Conservation (phyloP, 2,797 vertebrate species). For the Cynopterus sphinx region DNA sequence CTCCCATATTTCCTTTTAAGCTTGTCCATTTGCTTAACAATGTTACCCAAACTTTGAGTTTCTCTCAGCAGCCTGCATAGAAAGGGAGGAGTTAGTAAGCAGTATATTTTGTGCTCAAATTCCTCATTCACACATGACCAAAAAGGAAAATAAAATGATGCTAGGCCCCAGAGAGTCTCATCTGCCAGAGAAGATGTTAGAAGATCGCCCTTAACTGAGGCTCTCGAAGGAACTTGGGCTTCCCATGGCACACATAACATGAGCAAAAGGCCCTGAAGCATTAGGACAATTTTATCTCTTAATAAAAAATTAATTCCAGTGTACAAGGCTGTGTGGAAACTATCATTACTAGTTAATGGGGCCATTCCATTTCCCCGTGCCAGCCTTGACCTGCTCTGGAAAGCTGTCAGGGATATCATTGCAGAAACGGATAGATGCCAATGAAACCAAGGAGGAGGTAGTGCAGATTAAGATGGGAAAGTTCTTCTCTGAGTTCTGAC, state of each 20-base stretch:
- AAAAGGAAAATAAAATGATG: background rate
- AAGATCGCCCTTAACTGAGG: conserved; percentile 49
- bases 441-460: background rate
- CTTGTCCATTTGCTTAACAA: background rate
- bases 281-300: conserved; percentile 50
- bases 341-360: background rate
- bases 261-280: background rate
- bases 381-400: background rate
- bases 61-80: background rate
- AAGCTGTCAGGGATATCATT: background rate
- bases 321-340: conserved; percentile 44
- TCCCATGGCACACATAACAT: background rate
- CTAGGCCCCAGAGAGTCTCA: background rate
- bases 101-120: background rate
- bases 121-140: background rate
- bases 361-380: background rate
- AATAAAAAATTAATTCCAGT: conserved; percentile 72
- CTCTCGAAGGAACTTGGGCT: background rate
- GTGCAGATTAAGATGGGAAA: background rate
- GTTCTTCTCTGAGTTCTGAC: background rate
- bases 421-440: background rate
- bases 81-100: background rate
- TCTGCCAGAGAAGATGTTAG: conserved; percentile 29
- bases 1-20: background rate
- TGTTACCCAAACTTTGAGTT: background rate